Conservation (phyloP, 2,888 invertebrate species). For the Diarsia dahlii region DNA sequence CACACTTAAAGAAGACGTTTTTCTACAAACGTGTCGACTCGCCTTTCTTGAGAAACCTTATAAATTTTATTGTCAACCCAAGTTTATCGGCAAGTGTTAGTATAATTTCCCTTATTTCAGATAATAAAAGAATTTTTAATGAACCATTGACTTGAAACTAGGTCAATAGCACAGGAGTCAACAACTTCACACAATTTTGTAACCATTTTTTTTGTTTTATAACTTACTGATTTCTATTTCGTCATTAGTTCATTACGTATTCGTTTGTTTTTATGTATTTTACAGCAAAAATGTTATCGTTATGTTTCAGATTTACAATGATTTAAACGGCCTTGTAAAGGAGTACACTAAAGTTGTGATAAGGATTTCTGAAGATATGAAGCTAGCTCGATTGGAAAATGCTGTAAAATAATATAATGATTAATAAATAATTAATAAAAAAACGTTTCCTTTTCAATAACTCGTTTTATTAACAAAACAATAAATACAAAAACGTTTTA, state of each 20-base stretch:
- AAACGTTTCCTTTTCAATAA: slow-evolving; percentile 43
- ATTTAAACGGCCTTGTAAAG: slow-evolving; percentile 91
- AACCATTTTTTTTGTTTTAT: no score
- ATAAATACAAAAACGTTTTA: slow-evolving; percentile 51
- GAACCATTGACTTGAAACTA: background rate
- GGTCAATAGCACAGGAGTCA: no score
- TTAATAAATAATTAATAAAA: slow-evolving; percentile 44
- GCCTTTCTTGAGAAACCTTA: background rate
- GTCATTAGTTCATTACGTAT: background rate
- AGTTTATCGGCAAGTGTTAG: slow-evolving; percentile 6
- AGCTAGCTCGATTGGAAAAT: slow-evolving; percentile 72
- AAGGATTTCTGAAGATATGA: slow-evolving; percentile 93
- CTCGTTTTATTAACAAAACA: slow-evolving; percentile 61
- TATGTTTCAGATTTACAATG: slow-evolving; percentile 91
- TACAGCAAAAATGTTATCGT: background rate
- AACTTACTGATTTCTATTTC: background rate
- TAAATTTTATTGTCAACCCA: background rate
- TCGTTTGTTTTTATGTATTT: background rate
- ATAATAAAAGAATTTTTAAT: background rate
- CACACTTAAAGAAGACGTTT: background rate
- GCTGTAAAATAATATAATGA: slow-evolving; percentile 53
- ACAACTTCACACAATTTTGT: no score
- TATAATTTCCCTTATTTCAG: slow-evolving; percentile 1
- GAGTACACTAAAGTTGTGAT: slow-evolving; percentile 92
- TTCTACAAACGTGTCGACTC: background rate